Evolutionary conservation across 2,113 vertebrate genomes (phyloP).

Genomic region (Trematocara marginatum): DNA sequence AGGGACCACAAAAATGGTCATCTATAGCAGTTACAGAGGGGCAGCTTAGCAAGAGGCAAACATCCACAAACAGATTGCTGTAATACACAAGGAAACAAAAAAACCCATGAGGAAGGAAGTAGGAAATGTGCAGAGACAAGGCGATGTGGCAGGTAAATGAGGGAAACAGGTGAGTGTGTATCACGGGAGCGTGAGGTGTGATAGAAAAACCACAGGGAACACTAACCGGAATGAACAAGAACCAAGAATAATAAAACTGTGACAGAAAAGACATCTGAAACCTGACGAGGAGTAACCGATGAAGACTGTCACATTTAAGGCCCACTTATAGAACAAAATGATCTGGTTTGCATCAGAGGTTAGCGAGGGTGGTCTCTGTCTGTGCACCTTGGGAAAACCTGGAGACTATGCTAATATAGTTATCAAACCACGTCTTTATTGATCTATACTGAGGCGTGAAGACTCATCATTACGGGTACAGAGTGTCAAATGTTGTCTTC

Average conservation of each 20-base stretch:
- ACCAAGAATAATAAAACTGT: not conserved
- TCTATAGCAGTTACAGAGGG: not conserved
- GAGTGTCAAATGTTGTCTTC: not conserved
- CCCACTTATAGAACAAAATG: not conserved
- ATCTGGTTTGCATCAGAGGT: rapidly evolving
- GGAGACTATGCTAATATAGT: not conserved
- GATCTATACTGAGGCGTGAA: not conserved
- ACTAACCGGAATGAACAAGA: not conserved
- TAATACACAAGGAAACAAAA: not conserved
- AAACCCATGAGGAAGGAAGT: not conserved
- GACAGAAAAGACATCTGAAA: not conserved
- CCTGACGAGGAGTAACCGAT: rapidly evolving
- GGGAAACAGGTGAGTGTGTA: not conserved
- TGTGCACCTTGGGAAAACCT: not conserved
- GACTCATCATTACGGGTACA: not conserved
- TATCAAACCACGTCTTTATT: not conserved
- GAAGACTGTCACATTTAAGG: not conserved
- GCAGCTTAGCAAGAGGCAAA: not conserved
- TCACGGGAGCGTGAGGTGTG: not conserved
- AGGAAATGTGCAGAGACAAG: not conserved
- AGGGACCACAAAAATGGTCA: not conserved
- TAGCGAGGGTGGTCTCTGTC: rapidly evolving
- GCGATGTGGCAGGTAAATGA: not conserved
- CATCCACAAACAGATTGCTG: not conserved
- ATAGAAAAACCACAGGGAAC: rapidly evolving